These are phyloP conservation scores for Physocephala rufipes DNA, from an alignment of 2,888 invertebrate species.

Conservation along the genomic window DNA sequence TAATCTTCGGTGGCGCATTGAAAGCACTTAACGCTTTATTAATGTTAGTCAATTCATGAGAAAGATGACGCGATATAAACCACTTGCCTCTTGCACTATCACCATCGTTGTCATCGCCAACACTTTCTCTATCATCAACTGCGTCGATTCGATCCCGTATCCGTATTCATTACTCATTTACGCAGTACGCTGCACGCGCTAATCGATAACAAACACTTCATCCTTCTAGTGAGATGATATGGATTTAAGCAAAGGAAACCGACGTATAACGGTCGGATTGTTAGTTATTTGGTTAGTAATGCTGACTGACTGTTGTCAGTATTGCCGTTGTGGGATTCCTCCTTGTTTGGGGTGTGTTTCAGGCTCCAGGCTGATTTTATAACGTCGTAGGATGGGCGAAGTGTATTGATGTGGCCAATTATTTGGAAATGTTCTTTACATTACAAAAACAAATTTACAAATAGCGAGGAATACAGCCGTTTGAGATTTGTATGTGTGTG, in stretches of 20 bases:
- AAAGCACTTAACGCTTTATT: constrained; percentile 18
- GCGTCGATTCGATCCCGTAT: too few species aligned
- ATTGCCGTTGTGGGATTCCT: too few species aligned
- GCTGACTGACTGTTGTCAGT: too few species aligned
- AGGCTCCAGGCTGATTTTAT: too few species aligned
- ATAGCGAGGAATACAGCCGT: background rate
- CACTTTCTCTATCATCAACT: too few species aligned
- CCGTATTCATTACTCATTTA: too few species aligned
- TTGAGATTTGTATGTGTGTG: background rate
- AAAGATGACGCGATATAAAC: background rate
- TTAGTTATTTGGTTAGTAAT: too few species aligned
- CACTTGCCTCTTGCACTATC: background rate
- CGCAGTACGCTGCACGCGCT: background rate
- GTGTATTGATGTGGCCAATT: constrained; percentile 9
- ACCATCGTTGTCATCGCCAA: too few species aligned
- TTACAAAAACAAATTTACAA: constrained; percentile 24
- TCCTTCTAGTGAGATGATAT: constrained; percentile 4
- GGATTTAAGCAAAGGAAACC: background rate
- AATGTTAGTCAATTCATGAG: constrained; percentile 12
- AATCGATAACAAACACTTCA: constrained; percentile 8
- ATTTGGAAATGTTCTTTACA: too few species aligned
- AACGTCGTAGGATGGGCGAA: too few species aligned
- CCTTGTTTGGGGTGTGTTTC: too few species aligned
- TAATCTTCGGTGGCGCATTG: constrained; percentile 21
- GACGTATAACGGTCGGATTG: too few species aligned